Base-by-base conservation (phyloP, 2,888 invertebrate species). In the Eurytoma californica region DNA sequence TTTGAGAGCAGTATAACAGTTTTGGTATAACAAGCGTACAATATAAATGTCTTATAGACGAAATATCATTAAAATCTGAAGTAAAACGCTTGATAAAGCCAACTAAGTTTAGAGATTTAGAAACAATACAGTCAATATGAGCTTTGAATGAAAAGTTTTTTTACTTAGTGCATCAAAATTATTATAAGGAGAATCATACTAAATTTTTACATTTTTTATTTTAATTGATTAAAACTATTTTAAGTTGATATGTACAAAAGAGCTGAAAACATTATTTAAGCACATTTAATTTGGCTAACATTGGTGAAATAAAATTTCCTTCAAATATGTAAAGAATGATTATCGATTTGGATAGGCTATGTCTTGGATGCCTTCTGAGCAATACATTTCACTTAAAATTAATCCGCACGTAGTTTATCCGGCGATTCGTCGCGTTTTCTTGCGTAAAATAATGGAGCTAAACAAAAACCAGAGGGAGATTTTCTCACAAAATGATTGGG, bases 341-440 rank as follows among this genome's bases (percentile, higher is more conserved):
- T 65, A 70, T 66, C 51, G 70, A 61, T 28, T 28, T 18, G 24
- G n/a, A 28, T 18, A 55, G 30, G 18, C 24, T 39, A 16, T 16
- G 39, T 16, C 18, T 14, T 30, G 39, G n/a, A 30, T 30, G 47
- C 24, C 28, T 28, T 20, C 4, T 28, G 60, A 20, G 28, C n/a
- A 51, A 65, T 70, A 68, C 20, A 63, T 75, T 70, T 75, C 70
- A 74, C 74, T 74, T 70, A 70, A 70, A 79, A 74, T 70, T 68
- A 75, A 79, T 79, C 74, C 70, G 3, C 18, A 30, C 69, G 55
- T 57, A 49, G 65, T 18, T 69, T 53, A 65, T 69, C 68, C 58
- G 39, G 61, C 39, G 47, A 55, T 55, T 68, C 77, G 69, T 18
- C 53, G 63, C 69, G 39, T 24, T 20, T 58, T 74, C 49, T 3